phyloP scores from a whole-genome alignment of 2,888 invertebrate species.

The Camponotus fellah region DNA sequence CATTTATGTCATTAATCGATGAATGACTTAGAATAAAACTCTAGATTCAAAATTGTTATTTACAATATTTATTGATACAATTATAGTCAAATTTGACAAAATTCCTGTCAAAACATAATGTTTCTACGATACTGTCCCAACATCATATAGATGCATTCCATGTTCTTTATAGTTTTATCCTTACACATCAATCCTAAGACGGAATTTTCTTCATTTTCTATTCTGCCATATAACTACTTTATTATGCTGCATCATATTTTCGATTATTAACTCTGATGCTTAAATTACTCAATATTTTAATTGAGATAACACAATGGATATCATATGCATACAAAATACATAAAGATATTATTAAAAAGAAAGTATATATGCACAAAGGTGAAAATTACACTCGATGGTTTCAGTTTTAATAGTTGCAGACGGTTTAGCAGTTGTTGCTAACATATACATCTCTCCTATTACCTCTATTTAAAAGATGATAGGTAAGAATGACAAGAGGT shows the following conservation, averaged over 20 bases:
- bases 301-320: constrained; percentile 63
- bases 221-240: constrained; percentile 70
- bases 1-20: constrained; percentile 55
- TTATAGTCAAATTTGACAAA: constrained; percentile 72
- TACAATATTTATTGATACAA: constrained; percentile 74
- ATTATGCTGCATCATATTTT: constrained; percentile 73
- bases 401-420: constrained; percentile 59
- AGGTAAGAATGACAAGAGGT: constrained; percentile 72
- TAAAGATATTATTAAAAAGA: constrained; percentile 57
- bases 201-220: constrained; percentile 74
- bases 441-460: constrained; percentile 64
- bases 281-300: constrained; percentile 60
- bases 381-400: constrained; percentile 68
- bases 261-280: constrained; percentile 62
- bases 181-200: constrained; percentile 74
- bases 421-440: constrained; percentile 71
- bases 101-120: constrained; percentile 67
- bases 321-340: constrained; percentile 67
- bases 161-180: constrained; percentile 66
- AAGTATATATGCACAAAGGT: constrained; percentile 64
- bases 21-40: constrained; percentile 71
- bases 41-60: constrained; percentile 72
- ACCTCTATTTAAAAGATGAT: constrained; percentile 66
- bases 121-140: constrained; percentile 66
- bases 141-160: constrained; percentile 60